Evolutionary conservation across 2,888 invertebrate species (phyloP), one percentile per base, ranked within the genome.

Genomic region (Rhagonycha fulva): DNA sequence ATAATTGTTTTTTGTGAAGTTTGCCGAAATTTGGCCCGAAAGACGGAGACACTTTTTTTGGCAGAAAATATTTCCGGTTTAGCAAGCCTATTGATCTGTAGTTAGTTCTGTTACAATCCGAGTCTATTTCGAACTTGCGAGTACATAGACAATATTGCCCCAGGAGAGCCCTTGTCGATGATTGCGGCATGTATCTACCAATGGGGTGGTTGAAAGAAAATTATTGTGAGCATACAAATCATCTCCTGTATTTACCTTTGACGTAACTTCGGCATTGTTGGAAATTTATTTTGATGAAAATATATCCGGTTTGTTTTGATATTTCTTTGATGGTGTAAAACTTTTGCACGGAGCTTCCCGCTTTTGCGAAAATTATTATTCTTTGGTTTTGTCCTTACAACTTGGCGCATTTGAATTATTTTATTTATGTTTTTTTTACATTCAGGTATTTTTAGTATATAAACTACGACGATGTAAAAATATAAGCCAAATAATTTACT

Each of bases 81-180:
- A 5, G 66, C 72, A 79, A 80, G 81, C 73, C 79, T 80, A 82
- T 82, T 80, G 82, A 82, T 82, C 82, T 76, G 63, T 70, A 28
- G 75, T 73, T 70, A 28, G 75, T 73, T 71, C 69, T 60, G 14
- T 70, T 79, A 80, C 82, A 84, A 84, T 84, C 83, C 81, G 81
- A 81, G 82, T 83, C 81, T 83, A 82, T 82, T 82, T 81, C 81
- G 80, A 81, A 78, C 80, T 81, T 83, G 82, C 82, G 82, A 47
- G 47, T 47, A 47, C 63, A 24, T 80, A 84, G 84, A 85, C 85
- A 85, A 85, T 85, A 83, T 81, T 79, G 84, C 84, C 85, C 84
- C 85, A 70, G 71, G 84, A 82, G 85, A 81, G 82, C 84, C 84
- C 84, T 86, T 82, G 82, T 79, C 78, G 83, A 85, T 85, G 85